These are phyloP conservation scores for Nomada fucata DNA, from an alignment of 2,888 invertebrate genomes.

Conservation along the genomic window DNA sequence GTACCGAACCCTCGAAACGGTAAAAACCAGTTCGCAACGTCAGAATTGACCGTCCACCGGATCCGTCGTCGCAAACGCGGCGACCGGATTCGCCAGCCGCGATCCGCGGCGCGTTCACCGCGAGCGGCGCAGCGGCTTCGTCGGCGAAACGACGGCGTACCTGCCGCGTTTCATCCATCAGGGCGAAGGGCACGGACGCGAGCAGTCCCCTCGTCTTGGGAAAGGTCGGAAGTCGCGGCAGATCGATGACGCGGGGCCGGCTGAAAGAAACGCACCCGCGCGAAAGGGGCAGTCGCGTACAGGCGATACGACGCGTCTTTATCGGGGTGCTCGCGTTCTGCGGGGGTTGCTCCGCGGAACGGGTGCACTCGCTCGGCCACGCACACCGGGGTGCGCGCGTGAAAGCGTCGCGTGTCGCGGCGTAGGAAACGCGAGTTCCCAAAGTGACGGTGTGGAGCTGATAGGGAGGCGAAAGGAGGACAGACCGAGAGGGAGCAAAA, in stretches of 20 bases:
- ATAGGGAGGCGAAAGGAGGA: not conserved
- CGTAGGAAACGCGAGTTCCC: not conserved
- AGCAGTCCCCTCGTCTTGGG: constrained; percentile 43
- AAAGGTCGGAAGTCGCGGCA: constrained; percentile 63
- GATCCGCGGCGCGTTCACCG: not conserved
- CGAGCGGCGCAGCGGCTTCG: not conserved
- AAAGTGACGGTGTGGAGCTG: not conserved
- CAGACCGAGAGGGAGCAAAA: constrained; percentile 7
- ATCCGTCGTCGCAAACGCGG: too few species aligned
- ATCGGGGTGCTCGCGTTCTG: constrained; percentile 40
- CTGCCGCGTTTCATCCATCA: constrained; percentile 14
- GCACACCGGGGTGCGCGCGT: constrained; percentile 4
- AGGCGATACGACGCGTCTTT: constrained; percentile 54
- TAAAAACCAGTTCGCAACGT: too few species aligned
- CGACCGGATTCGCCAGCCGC: too few species aligned
- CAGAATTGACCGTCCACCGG: too few species aligned
- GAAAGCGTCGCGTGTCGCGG: constrained; percentile 6
- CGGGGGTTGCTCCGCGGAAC: constrained; percentile 4
- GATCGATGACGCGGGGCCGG: constrained; percentile 56
- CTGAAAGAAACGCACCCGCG: constrained; percentile 61
- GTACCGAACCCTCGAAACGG: too few species aligned
- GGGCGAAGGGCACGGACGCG: not conserved
- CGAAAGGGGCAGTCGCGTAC: constrained; percentile 54
- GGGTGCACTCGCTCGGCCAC: not conserved
- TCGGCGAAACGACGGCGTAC: not conserved